A percentile compares a stretch with the other conserved stretches of the same genome.
These are phyloP conservation scores for Epizoanthus ramosus DNA, from an alignment of 92 coral and sea anemone species.

Conservation along the genomic window DNA sequence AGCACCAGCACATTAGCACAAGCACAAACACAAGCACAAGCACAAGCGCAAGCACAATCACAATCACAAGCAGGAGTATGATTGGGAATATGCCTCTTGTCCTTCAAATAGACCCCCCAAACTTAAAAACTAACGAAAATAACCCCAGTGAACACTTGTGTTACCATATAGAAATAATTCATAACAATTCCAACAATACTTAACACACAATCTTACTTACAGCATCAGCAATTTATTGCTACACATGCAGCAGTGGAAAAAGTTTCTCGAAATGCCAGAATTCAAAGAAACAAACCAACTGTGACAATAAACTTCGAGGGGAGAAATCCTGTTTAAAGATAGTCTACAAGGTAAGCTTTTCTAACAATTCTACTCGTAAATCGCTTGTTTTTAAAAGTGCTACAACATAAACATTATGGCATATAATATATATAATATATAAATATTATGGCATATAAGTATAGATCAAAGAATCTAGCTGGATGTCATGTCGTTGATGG, in stretches of 20 bases:
- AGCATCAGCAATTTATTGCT: slow-evolving; percentile 12
- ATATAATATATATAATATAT: too few species aligned
- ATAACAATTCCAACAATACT: neutral
- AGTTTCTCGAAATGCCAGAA: neutral
- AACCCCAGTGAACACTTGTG: neutral
- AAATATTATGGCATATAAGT: too few species aligned
- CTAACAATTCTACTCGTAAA: too few species aligned
- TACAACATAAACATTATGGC: too few species aligned
- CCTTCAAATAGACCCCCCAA: neutral
- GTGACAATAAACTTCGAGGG: slow-evolving; percentile 2
- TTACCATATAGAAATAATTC: neutral
- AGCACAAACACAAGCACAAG: too few species aligned
- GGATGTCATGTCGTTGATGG: neutral
- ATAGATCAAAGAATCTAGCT: too few species aligned
- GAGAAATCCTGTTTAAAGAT: neutral
- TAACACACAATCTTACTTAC: neutral
- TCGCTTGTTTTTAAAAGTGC: too few species aligned
- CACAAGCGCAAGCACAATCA: too few species aligned
- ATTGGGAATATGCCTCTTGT: too few species aligned
- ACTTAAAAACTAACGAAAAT: neutral
- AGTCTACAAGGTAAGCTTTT: neutral
- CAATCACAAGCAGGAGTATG: too few species aligned
- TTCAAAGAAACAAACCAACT: neutral
- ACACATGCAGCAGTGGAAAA: slow-evolving; percentile 1
- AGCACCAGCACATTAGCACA: too few species aligned